A percentile compares a stretch with the other conserved stretches of the same genome.
phyloP scores from a whole-genome alignment of 1,140 invertebrate species.

The Ruditapes philippinarum region DNA sequence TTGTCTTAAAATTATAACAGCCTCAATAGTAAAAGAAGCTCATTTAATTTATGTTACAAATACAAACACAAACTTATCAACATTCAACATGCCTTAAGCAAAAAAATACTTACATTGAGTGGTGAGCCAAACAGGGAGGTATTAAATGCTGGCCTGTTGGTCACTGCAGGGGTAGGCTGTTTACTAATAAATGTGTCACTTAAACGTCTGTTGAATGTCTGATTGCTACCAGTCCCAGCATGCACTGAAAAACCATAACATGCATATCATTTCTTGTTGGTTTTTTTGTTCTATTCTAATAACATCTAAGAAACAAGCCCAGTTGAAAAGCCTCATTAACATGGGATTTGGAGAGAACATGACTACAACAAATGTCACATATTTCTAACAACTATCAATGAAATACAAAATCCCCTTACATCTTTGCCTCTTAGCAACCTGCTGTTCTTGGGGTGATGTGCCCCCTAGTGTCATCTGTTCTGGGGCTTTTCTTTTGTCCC shows the following conservation, averaged over 20 bases:
- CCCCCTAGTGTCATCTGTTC: background rate
- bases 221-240: constrained; percentile 8
- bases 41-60: too few relatives aligned
- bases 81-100: too few relatives aligned
- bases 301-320: too few relatives aligned
- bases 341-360: too few relatives aligned
- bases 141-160: constrained; percentile 73
- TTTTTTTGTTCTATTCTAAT: too few relatives aligned
- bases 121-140: constrained; percentile 74
- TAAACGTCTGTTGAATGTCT: constrained; percentile 32
- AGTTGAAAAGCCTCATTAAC: too few relatives aligned
- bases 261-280: too few relatives aligned
- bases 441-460: constrained; percentile 29
- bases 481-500: constrained; percentile 50
- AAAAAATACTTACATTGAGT: constrained; percentile 65
- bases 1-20: too few relatives aligned
- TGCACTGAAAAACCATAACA: constrained; percentile 56
- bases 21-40: too few relatives aligned
- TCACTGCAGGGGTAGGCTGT: constrained; percentile 39
- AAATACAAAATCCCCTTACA: constrained; percentile 41
- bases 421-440: constrained; percentile 36
- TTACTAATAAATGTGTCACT: constrained; percentile 23
- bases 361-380: too few relatives aligned
- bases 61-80: too few relatives aligned
- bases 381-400: too few relatives aligned